Percentiles rank a stretch among this genome's conserved stretches.
Evolutionary conservation across 2,888 invertebrate genomes (phyloP).

Genomic region (Cantharis rufa): DNA sequence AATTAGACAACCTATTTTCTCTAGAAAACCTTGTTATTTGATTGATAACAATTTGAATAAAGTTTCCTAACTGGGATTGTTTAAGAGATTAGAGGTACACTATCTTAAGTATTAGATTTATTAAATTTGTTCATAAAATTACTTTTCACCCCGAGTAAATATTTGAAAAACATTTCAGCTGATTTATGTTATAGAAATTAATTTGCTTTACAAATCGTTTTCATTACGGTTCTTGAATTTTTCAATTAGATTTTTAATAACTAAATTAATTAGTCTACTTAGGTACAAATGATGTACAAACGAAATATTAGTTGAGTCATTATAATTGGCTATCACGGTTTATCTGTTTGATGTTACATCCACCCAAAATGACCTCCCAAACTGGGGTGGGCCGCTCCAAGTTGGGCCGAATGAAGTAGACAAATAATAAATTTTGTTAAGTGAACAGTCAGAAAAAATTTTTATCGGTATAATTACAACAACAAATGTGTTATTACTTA

Average conservation of each 20-base stretch:
- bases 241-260: neutral
- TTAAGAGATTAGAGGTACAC: neutral
- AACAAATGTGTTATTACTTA: too few relatives aligned
- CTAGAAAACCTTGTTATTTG: neutral
- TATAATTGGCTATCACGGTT: too few relatives aligned
- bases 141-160: neutral
- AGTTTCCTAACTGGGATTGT: neutral
- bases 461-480: too few relatives aligned
- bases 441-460: too few relatives aligned
- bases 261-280: neutral
- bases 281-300: neutral
- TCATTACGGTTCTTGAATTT: neutral
- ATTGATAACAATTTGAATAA: neutral
- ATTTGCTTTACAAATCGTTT: neutral
- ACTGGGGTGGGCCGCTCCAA: too few relatives aligned
- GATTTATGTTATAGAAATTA: neutral
- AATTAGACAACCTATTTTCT: neutral
- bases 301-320: too few relatives aligned
- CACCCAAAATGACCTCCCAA: too few relatives aligned
- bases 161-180: constrained; percentile 2
- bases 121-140: neutral
- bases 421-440: too few relatives aligned
- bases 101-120: neutral
- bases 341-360: too few relatives aligned
- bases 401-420: too few relatives aligned